Base-by-base conservation (phyloP, 2,888 invertebrate genomes). In the Hanleya hanleyi region DNA sequence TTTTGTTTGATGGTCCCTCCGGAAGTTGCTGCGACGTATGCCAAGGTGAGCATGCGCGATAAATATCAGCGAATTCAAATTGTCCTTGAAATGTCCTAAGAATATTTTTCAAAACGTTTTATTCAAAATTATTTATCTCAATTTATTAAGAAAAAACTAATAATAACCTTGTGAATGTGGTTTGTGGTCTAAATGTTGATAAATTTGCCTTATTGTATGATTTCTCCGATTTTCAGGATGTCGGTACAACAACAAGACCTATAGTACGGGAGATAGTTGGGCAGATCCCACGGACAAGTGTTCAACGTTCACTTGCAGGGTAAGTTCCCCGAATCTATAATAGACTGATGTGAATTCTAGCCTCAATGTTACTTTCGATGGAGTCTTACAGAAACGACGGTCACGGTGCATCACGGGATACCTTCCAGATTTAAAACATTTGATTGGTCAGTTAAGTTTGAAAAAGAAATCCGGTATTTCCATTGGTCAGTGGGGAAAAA, bases 201-300 rank as follows among this genome's bases (percentile, higher is more conserved):
- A n/a, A n/a, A n/a, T n/a, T n/a, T n/a, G n/a, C n/a, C n/a, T n/a
- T n/a, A n/a, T n/a, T n/a, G n/a, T n/a, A n/a, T n/a, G n/a, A n/a
- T n/a, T n/a, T n/a, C n/a, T n/a, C n/a, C n/a, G n/a, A n/a, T 33
- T 84, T 89, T 0, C 86, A 95, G 96, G 96, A 57, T 97, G 97
- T 91, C 92, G 93, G 86, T 94, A 94, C 90, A 94, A 95, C 76
- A 95, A 95, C 33, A 92, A 93, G 3, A 93, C 94, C 75, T 94
- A 95, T 88, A 93, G 93, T 18, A 96, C 96, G 71, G 95, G 95
- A 78, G 93, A 94, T 0, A 95, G 95, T 89, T 97, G 96, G 96
- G 93, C 92, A 12, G 95, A 96, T 85, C 91, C 78, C 1, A 70
- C 75, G 9, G 83, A 88, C 70, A 82, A 86, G 1, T 88, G 88